These are phyloP conservation scores for Rhinoderma darwinii DNA, from an alignment of 2,113 vertebrate species.

Conservation along the genomic window DNA sequence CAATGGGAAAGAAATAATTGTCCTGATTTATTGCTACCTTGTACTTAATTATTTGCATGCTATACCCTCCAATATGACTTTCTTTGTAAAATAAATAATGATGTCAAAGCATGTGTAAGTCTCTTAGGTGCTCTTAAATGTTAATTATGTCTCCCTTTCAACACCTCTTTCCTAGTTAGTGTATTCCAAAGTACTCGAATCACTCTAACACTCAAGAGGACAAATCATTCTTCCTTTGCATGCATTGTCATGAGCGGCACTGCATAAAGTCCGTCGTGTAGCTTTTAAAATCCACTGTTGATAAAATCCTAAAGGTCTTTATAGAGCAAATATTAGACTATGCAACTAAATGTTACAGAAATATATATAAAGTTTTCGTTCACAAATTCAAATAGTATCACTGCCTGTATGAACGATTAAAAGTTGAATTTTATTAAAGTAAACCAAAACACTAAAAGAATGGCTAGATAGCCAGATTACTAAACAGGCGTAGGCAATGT, in stretches of 20 bases:
- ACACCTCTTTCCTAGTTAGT: slow-evolving; percentile 52
- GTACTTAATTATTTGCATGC: slow-evolving; percentile 57
- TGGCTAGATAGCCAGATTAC: too few relatives aligned
- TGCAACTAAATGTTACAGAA: too few relatives aligned
- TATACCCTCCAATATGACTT: slow-evolving; percentile 53
- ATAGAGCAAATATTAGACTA: neutral
- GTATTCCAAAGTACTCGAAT: slow-evolving; percentile 51
- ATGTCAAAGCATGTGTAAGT: slow-evolving; percentile 46
- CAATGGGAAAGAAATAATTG: slow-evolving; percentile 54
- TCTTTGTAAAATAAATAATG: slow-evolving; percentile 58
- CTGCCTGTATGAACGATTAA: too few relatives aligned
- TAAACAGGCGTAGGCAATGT: too few relatives aligned
- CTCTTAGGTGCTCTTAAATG: slow-evolving; percentile 57
- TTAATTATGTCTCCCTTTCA: slow-evolving; percentile 57
- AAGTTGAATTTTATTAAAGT: too few relatives aligned
- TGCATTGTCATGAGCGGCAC: slow-evolving; percentile 19
- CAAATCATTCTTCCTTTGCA: slow-evolving; percentile 42
- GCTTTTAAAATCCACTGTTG: neutral
- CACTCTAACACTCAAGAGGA: slow-evolving; percentile 27
- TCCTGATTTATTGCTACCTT: slow-evolving; percentile 54
- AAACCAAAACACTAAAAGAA: too few relatives aligned
- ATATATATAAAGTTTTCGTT: too few relatives aligned
- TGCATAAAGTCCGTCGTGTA: slow-evolving; percentile 12
- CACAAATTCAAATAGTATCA: too few relatives aligned
- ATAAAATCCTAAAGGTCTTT: neutral